Evolutionary conservation across 2,113 vertebrate species (phyloP).

Genomic region (Columba livia): DNA sequence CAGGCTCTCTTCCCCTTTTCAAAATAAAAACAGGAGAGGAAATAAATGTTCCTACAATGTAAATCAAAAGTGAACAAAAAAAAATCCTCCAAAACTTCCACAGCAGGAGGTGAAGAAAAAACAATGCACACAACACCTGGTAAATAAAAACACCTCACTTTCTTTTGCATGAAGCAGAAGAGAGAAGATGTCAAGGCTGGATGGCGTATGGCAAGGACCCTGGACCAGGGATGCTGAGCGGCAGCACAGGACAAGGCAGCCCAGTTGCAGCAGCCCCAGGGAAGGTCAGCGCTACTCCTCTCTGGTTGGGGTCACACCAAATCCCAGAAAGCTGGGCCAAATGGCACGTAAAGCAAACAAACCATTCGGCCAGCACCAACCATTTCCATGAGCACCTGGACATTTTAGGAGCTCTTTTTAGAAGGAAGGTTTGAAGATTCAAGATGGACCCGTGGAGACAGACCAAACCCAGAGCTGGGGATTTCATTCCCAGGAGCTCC

Average conservation of each 20-base stretch:
- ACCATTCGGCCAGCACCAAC: background rate
- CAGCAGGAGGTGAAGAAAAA: background rate
- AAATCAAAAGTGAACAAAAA: background rate
- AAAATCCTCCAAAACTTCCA: background rate
- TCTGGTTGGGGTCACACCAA: accelerated
- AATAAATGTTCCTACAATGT: background rate
- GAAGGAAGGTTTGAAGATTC: background rate
- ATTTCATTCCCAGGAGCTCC: background rate
- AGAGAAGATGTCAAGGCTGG: background rate
- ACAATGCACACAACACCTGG: background rate
- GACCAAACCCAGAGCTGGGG: accelerated
- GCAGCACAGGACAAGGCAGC: background rate
- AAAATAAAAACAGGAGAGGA: constrained; percentile 16
- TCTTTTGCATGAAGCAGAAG: background rate
- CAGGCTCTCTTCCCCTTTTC: background rate
- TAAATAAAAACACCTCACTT: background rate
- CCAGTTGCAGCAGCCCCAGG: background rate
- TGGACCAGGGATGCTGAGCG: background rate
- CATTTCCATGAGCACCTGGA: accelerated
- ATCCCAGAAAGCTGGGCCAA: background rate
- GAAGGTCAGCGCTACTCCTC: background rate
- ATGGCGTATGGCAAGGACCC: accelerated
- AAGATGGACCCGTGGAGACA: background rate
- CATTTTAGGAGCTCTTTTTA: background rate
- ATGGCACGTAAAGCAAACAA: background rate